Evolutionary conservation across 1,140 invertebrate species (phyloP), one percentile per base, ranked within the genome.

Genomic region (Cyclargus thomasi): DNA sequence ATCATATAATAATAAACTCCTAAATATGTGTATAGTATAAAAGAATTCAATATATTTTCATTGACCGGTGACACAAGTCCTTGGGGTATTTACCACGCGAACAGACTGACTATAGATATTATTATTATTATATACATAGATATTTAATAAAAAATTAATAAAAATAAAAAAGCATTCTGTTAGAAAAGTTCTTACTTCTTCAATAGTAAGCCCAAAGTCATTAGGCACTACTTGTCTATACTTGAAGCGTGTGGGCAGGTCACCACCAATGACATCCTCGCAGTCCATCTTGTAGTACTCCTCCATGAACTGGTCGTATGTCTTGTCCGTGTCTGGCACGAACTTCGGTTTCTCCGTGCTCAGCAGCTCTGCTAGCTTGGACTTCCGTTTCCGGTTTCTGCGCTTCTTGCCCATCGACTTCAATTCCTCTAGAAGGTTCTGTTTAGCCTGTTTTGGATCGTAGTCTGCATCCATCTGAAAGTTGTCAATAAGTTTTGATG

Each of bases 201-300:
- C 97, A 66, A 95, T 91, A 23, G 94, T 94, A n/a, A 99, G 90
- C 1, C 98, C 98, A 91, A 95, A 99, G 89, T 95, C 93, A 91
- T 99, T 99, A 0, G 97, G 94, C 21, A 95, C 91, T 3, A 97
- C 97, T 83, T 96, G 92, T 53, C 97, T 93, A 81, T 99, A 99
- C 82, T 98, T 98, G 86, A 99, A 99, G 79, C 97, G 92, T 75
- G 97, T 98, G 0, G 97, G 96, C 68, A 96, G 81, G 86, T 98
- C 97, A 0, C 94, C 97, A 0, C 94, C 97, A 69, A 99, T 95
- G 47, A 99, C 93, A 90, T 99, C 98, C 85, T 99, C 98, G 91
- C 95, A 99, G 86, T 98, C 97, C 70, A 99, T 91, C 73, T 95
- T 94, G 81, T 99, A 99, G 90, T 98, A 98, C 84, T 99, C 97